Base-by-base conservation (phyloP, 2,888 invertebrate species). In the Herminia tarsipennalis region DNA sequence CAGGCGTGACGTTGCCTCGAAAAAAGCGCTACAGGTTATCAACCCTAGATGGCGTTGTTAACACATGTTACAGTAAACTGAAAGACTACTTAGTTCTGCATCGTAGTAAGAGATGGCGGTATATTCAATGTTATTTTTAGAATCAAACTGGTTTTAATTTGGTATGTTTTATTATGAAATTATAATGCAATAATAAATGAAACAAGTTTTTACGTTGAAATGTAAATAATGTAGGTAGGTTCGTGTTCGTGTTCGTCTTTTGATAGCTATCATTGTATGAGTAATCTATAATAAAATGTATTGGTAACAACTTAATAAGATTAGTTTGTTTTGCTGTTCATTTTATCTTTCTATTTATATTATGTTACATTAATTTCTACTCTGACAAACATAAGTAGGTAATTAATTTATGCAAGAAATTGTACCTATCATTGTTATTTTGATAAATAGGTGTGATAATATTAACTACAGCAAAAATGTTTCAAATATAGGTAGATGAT, bases 1-100 rank as follows among this genome's bases (percentile, higher is more conserved):
- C 90, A 90, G 88, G 89, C 90, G 78, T 88, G 90, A 88, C 88
- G 86, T 74, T 57, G 64, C 58, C 55, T 61, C 64, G 67, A 75
- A 81, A 66, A 83, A 73, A 86, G 85, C 51, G 71, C 51, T 84
- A 82, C 82, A 83, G 85, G 87, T 87, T 85, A 87, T 56, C 32
- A 43, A 41, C 40, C 50, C 64, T 66, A 87, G 88, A 81, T 86
- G 87, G 81, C 83, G 77, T 29, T 68, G 44, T 25, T 41, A 9
- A 29, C 4, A 10, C 27, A 3, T 24, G 22, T 17, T 21, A 45
- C 52, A 51, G 42, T 36, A 9, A 41, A 34, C 42, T 41, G 25
- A 29, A n/a, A n/a, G 3, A 36, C 45, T 35, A 52, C 28, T 33
- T 51, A 68, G 70, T 80, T 68, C 51, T 5, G 3, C 4, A 13